Evolutionary conservation across 1,140 invertebrate genomes (phyloP).

Genomic region (Caerostris darwini): DNA sequence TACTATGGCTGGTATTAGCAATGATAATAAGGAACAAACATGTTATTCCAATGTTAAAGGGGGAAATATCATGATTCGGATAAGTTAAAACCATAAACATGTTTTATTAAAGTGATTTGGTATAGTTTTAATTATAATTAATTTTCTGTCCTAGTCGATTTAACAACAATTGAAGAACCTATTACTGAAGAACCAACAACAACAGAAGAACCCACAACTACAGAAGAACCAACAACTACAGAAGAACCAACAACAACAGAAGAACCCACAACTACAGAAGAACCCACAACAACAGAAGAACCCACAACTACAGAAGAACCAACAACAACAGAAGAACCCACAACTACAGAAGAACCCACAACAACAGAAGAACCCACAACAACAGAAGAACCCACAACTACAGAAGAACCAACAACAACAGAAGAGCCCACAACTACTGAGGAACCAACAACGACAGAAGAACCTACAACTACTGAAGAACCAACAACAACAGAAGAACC

Average conservation of each 20-base stretch:
- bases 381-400: not conserved
- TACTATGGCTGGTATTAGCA: constrained; percentile 64
- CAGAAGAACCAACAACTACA: not conserved
- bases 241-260: not conserved
- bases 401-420: not conserved
- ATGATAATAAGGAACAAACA: not conserved
- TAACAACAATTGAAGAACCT: not conserved
- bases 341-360: constrained; percentile 6
- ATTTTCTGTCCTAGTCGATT: too few relatives aligned
- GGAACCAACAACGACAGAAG: not conserved
- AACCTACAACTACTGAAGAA: not conserved
- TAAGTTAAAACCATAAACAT: not conserved
- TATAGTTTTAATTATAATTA: too few relatives aligned
- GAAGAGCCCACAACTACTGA: not conserved
- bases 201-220: not conserved
- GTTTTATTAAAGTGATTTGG: too few relatives aligned
- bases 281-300: not conserved
- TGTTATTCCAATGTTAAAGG: not conserved
- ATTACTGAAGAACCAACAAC: not conserved
- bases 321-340: not conserved
- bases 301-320: not conserved
- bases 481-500: not conserved
- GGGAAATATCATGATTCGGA: not conserved
- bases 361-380: constrained; percentile 15
- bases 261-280: not conserved